Base-by-base conservation (phyloP, 2,888 invertebrate species). In the Beris chalybata region DNA sequence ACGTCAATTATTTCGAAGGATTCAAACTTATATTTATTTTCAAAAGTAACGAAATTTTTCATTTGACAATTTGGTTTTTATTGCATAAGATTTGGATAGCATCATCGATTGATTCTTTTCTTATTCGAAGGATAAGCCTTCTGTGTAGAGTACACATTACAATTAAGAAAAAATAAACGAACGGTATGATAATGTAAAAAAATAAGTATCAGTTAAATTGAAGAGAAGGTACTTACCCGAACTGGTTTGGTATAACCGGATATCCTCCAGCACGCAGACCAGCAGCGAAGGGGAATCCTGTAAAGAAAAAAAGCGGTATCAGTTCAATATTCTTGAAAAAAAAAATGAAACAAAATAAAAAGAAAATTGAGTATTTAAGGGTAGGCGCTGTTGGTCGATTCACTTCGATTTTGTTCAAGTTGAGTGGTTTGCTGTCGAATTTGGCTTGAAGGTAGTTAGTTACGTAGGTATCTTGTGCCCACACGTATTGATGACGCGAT, bases 191-290 rank as follows among this genome's bases (percentile, higher is more conserved):
- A 54, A 54, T 54, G 54, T 2, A 7, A 43, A 43, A 22, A 13
- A 56, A 32, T n/a, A 56, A 38, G 55, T 56, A 43, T 12, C 22
- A 13, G 13, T 38, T 56, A 38, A 64, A 45, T 9, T 45, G 12
- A 43, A 15, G 52, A 52, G 52, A 61, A 61, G 50, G 59, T 71
- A 89, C 92, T 92, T 83, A 93, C 93, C 92, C 92, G 78, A 92
- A 93, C 79, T 90, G 92, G 72, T 91, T 85, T 68, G 89, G 92
- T 75, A 93, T 83, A 71, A 92, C 80, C 65, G 89, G 92, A 78
- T 92, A 92, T 71, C 91, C 91, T 71, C 91, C 90, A 63, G 87
- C 84, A 71, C 90, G 88, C 70, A 92, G 88, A 71, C 91, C 90
- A 55, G 87, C 84, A 71, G 90, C 88, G 77, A 89, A 88, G 75